phyloP scores from a whole-genome alignment of 2,113 vertebrate species.

The Passerina amoena region DNA sequence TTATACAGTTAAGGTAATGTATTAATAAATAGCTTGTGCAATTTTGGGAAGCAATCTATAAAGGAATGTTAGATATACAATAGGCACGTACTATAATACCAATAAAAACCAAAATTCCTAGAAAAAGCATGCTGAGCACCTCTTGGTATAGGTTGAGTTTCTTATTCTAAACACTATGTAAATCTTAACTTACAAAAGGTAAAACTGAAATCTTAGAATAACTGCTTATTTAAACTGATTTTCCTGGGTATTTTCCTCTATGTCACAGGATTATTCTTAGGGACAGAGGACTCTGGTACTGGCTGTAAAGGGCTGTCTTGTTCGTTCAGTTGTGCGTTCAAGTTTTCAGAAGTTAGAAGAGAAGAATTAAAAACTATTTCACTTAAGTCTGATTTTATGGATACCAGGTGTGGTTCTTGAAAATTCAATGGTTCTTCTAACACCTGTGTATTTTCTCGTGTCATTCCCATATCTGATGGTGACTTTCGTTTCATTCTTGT shows the following conservation, averaged over 20 bases:
- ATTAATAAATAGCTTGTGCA: slow-evolving; percentile 72
- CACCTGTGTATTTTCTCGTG: slow-evolving; percentile 84
- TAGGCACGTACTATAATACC: slow-evolving; percentile 82
- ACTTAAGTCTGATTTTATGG: slow-evolving; percentile 83
- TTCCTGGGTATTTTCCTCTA: slow-evolving; percentile 49
- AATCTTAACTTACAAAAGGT: slow-evolving; percentile 74
- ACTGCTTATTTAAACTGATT: slow-evolving; percentile 54
- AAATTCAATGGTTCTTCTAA: slow-evolving; percentile 79
- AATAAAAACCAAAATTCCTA: slow-evolving; percentile 77
- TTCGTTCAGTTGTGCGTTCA: slow-evolving; percentile 73
- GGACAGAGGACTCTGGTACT: slow-evolving; percentile 48
- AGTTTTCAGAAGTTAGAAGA: slow-evolving; percentile 77
- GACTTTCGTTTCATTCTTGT: slow-evolving; percentile 95
- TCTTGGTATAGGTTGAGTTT: slow-evolving; percentile 70
- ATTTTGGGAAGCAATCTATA: slow-evolving; percentile 77
- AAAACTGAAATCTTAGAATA: slow-evolving; percentile 63
- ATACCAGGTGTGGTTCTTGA: slow-evolving; percentile 82
- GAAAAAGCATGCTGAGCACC: slow-evolving; percentile 88
- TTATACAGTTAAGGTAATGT: slow-evolving; percentile 60
- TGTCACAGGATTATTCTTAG: slow-evolving; percentile 62
- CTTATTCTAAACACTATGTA: slow-evolving; percentile 73
- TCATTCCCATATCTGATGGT: slow-evolving; percentile 88
- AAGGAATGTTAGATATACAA: slow-evolving; percentile 76
- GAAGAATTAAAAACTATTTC: slow-evolving; percentile 81
- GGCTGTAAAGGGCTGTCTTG: slow-evolving; percentile 62